Conservation (phyloP, 2,888 invertebrate species). For the Tribolium freemani region DNA sequence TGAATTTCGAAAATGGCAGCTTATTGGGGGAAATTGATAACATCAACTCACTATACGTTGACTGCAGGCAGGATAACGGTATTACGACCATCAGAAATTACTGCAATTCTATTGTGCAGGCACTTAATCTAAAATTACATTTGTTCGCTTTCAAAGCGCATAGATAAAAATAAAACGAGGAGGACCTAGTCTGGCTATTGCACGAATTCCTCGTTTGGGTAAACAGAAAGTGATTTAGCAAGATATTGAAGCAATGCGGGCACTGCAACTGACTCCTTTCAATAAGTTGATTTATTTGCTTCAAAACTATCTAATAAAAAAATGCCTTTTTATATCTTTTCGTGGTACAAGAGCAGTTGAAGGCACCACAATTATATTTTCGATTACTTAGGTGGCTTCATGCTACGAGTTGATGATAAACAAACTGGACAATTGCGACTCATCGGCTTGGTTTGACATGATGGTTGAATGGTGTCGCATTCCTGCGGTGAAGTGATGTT, state of each 20-base stretch:
- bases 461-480: slow-evolving; percentile 31
- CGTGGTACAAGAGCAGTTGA: too few species aligned
- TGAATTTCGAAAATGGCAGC: slow-evolving; percentile 38
- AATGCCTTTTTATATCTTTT: too few species aligned
- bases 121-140: slow-evolving; percentile 25
- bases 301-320: too few species aligned
- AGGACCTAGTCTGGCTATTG: not conserved
- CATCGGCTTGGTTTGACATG: slow-evolving; percentile 24
- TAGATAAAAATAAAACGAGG: slow-evolving; percentile 8
- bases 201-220: not conserved
- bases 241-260: not conserved
- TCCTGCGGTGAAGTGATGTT: slow-evolving; percentile 54
- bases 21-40: slow-evolving; percentile 40
- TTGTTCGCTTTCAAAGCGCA: not conserved
- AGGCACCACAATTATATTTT: too few species aligned
- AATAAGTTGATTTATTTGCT: too few species aligned
- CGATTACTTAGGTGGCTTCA: not conserved
- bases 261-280: too few species aligned
- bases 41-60: slow-evolving; percentile 33
- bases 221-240: not conserved
- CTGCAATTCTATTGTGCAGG: slow-evolving; percentile 20
- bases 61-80: slow-evolving; percentile 20
- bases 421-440: slow-evolving; percentile 29
- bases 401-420: slow-evolving; percentile 3
- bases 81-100: slow-evolving; percentile 26